phyloP scores from a whole-genome alignment of 2,113 vertebrate species.

The Hippocampus zosterae region DNA sequence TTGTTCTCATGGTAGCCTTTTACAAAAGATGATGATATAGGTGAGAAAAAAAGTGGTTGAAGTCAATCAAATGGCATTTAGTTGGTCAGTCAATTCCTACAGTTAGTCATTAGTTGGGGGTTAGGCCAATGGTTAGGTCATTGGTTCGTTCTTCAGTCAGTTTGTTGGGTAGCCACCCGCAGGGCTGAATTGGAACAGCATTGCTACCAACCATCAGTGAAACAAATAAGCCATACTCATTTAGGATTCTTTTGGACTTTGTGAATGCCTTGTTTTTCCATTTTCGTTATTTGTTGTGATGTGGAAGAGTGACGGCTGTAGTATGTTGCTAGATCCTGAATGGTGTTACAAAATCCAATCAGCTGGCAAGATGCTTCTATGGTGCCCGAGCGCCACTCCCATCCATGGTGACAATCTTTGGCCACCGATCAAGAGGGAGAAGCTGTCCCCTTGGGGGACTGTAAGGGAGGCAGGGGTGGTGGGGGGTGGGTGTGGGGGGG shows the following conservation, averaged over 20 bases:
- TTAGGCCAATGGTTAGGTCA: neutral
- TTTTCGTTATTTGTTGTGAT: neutral
- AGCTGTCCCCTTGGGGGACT: conserved; percentile 52
- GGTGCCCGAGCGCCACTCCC: conserved; percentile 26
- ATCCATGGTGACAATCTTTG: conserved; percentile 46
- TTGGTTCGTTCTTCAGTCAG: neutral
- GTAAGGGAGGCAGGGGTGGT: neutral
- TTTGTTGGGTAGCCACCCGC: neutral
- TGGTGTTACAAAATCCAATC: conserved; percentile 27
- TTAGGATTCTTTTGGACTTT: neutral
- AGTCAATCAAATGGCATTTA: neutral
- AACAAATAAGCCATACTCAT: neutral
- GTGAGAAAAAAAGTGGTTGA: neutral
- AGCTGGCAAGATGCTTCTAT: conserved; percentile 37
- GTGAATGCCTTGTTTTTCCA: neutral
- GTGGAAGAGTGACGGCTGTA: neutral
- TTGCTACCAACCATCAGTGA: neutral
- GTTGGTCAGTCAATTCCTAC: neutral
- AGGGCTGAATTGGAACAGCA: neutral
- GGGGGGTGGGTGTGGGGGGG: neutral
- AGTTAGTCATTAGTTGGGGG: neutral
- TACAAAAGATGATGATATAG: neutral
- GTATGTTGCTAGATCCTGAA: conserved; percentile 15
- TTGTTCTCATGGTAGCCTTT: neutral
- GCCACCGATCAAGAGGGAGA: conserved; percentile 42